Base-by-base conservation (phyloP, 2,797 vertebrate species). In the Syngnathus acus region DNA sequence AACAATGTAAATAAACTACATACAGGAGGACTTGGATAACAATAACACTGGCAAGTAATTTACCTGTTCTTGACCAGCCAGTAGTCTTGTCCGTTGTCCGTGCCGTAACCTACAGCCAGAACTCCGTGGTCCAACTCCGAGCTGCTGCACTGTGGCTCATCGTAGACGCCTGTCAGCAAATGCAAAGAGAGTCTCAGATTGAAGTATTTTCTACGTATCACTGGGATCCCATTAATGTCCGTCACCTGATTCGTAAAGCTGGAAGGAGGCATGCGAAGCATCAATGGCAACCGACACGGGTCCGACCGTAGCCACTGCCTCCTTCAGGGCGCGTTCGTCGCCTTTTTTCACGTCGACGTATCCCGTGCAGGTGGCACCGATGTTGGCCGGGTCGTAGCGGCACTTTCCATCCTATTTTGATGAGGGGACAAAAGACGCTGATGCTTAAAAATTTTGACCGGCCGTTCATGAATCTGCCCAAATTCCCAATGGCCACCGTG, bases 21-120 rank as follows among this genome's bases (percentile, higher is more conserved):
- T 55, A 23, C 5, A 8, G 2, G 21, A 55, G 53, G 53, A 2
- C 26, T 32, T 32, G 26, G 26, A 32, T 32, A 57, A 32, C 9
- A 57, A 57, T 2, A 43, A 26, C 21, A 4, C 17, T 48, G 21
- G 23, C 42, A 8, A 13, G 6, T 7, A 64, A 7, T 45, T 74
- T 72, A 92, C 92, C 92, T 93, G 89, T 93, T 93, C 76, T 93
- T 93, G 13, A 93, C 86, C 67, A 93, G 75, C 92, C 92, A 93
- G 74, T 82, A 93, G 67, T 90, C 89, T 0, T 73, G 9, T 48
- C 84, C 79, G 0, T 39, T 66, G 0, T 85, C 65, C 13, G 51
- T 76, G 42, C 89, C 88, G 1, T 93, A 93, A 37, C 92, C 92
- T 53, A 92, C 86, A 71, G 69, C 88, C 65, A 93, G 77, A 0